These are phyloP conservation scores for Eumerus sabulonum DNA, from an alignment of 2,888 invertebrate genomes.

Conservation along the genomic window DNA sequence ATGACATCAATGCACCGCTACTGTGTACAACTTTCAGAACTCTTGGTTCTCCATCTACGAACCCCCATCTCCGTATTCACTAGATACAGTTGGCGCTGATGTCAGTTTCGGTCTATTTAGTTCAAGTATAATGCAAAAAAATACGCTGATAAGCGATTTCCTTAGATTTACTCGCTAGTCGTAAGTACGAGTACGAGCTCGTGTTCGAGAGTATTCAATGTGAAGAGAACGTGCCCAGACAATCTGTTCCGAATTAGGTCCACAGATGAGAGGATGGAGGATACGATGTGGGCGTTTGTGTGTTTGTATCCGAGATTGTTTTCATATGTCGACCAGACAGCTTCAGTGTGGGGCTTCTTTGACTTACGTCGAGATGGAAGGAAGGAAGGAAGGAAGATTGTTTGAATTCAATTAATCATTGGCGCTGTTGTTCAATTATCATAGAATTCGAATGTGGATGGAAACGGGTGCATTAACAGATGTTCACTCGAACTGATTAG, in stretches of 20 bases:
- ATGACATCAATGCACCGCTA: slow-evolving; percentile 57
- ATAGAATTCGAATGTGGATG: slow-evolving; percentile 48
- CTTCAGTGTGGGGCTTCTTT: slow-evolving; percentile 26
- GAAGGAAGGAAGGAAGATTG: no score
- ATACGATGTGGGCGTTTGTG: slow-evolving; percentile 17
- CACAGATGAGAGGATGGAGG: slow-evolving; percentile 15
- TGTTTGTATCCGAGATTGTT: slow-evolving; percentile 28
- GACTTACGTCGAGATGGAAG: slow-evolving; percentile 22
- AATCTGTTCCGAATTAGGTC: slow-evolving; percentile 7
- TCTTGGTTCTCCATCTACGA: no score
- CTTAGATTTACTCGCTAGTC: slow-evolving; percentile 17
- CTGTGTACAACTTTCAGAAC: slow-evolving; percentile 17
- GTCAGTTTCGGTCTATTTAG: slow-evolving; percentile 67
- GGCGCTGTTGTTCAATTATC: slow-evolving; percentile 46
- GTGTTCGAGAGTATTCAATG: slow-evolving; percentile 9
- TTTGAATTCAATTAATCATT: slow-evolving; percentile 52
- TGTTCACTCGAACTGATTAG: slow-evolving; percentile 17
- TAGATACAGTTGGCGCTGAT: slow-evolving; percentile 49
- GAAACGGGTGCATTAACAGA: slow-evolving; percentile 37
- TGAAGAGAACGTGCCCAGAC: slow-evolving; percentile 18
- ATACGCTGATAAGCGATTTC: slow-evolving; percentile 56
- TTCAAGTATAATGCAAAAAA: slow-evolving; percentile 65
- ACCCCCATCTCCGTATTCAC: slow-evolving; percentile 22
- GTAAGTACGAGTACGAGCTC: not conserved
- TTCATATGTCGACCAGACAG: slow-evolving; percentile 54